Conservation (phyloP, 2,113 vertebrate genomes). For the Apaloderma vittatum region DNA sequence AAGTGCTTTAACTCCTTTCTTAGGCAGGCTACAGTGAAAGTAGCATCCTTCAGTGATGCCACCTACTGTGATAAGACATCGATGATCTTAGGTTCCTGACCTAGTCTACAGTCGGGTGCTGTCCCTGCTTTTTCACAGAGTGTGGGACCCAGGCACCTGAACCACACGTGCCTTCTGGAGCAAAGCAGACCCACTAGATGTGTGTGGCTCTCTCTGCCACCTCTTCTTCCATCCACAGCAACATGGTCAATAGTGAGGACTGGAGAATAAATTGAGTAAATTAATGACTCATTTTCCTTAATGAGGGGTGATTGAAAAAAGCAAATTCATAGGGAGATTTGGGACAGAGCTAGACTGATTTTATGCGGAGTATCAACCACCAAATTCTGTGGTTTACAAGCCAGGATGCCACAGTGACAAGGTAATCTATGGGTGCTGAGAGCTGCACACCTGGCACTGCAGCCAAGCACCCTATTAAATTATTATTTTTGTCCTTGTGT, state of each 20-base stretch:
- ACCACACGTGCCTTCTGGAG: neutral
- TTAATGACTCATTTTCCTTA: neutral
- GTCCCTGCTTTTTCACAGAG: neutral
- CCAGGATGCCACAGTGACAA: neutral
- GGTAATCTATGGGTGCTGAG: neutral
- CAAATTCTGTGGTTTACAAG: neutral
- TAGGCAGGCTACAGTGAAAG: neutral
- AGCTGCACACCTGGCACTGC: neutral
- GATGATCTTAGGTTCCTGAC: neutral
- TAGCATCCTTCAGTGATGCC: rapidly evolving
- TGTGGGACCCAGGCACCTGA: neutral
- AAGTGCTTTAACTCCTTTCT: neutral
- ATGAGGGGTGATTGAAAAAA: neutral
- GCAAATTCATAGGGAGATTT: neutral
- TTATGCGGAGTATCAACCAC: neutral
- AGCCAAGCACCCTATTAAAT: neutral
- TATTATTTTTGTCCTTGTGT: neutral
- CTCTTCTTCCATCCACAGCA: neutral
- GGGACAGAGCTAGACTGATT: neutral
- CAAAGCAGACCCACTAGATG: neutral
- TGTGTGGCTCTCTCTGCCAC: no score
- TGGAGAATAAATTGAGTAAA: neutral
- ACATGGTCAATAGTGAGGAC: neutral
- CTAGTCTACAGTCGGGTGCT: neutral
- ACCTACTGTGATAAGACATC: neutral